These are phyloP conservation scores for Electrophaes corylata DNA, from an alignment of 2,888 invertebrate genomes.

Conservation along the genomic window DNA sequence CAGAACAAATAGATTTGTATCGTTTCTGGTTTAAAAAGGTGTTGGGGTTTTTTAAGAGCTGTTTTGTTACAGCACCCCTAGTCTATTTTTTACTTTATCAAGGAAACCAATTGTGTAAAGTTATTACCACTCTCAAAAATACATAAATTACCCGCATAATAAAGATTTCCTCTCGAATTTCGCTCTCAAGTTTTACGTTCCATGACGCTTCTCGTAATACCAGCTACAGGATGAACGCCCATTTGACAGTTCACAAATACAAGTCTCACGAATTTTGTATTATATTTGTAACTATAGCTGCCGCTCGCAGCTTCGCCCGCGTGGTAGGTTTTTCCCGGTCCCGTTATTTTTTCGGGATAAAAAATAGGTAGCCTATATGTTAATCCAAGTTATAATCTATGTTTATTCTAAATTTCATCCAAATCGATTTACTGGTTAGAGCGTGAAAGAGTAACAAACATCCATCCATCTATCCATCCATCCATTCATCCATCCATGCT, in stretches of 20 bases:
- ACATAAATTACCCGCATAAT: constrained; percentile 15
- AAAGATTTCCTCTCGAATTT: constrained; percentile 21
- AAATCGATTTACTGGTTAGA: too few relatives aligned
- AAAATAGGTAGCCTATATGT: too few relatives aligned
- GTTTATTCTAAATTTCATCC: too few relatives aligned
- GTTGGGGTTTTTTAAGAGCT: background rate
- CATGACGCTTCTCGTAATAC: background rate
- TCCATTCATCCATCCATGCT: too few relatives aligned
- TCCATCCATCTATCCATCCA: too few relatives aligned
- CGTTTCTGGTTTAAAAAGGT: background rate
- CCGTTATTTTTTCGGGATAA: too few relatives aligned
- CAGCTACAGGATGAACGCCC: constrained; percentile 4
- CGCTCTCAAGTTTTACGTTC: constrained; percentile 10
- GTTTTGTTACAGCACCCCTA: background rate
- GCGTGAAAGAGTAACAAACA: too few relatives aligned
- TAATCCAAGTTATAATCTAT: too few relatives aligned
- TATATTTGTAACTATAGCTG: too few relatives aligned
- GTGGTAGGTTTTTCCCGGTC: too few relatives aligned
- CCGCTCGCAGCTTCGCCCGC: too few relatives aligned
- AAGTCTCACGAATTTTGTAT: constrained; percentile 4
- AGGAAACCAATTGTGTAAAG: constrained; percentile 3
- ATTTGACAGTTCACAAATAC: constrained; percentile 6
- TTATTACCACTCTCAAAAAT: background rate
- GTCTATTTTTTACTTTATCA: background rate
- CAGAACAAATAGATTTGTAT: background rate